Evolutionary conservation across 2,797 vertebrate genomes (phyloP).

Genomic region (Pseudomugil gertrudae): DNA sequence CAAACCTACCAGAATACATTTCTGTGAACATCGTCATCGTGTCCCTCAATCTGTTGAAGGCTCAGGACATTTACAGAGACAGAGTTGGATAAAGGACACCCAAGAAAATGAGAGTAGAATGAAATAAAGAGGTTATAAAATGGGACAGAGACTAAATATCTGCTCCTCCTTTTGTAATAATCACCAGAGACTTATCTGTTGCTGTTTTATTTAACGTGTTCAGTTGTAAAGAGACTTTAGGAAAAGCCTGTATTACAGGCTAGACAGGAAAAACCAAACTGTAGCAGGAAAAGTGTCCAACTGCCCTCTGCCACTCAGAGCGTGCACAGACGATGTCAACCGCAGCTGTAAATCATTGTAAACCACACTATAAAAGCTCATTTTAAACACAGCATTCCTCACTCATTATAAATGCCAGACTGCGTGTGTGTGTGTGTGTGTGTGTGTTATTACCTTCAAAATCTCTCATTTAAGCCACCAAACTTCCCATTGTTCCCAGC

Average conservation of each 20-base stretch:
- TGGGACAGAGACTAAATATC: too few species aligned
- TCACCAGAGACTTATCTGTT: too few species aligned
- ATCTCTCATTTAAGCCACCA: constrained; percentile 40
- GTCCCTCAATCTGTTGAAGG: too few species aligned
- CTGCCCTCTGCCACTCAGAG: constrained; percentile 34
- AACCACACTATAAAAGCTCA: constrained; percentile 68
- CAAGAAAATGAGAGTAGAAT: too few species aligned
- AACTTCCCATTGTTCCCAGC: constrained; percentile 41
- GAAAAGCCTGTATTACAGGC: not conserved
- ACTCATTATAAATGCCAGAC: constrained; percentile 51
- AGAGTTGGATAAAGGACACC: too few species aligned
- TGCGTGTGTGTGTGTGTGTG: constrained; percentile 34
- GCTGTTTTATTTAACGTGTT: too few species aligned
- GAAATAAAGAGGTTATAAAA: too few species aligned
- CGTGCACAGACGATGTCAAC: constrained; percentile 34
- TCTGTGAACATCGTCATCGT: too few species aligned
- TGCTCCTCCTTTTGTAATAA: too few species aligned
- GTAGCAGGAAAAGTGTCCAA: not conserved
- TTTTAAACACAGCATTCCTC: constrained; percentile 73
- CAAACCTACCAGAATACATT: too few species aligned
- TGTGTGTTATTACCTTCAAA: constrained; percentile 27
- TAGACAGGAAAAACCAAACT: not conserved
- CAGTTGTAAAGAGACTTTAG: too few species aligned
- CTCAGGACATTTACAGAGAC: too few species aligned
- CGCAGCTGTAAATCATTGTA: constrained; percentile 57